phyloP scores from a whole-genome alignment of 2,888 invertebrate species.

The Ornithoptera alexandrae region DNA sequence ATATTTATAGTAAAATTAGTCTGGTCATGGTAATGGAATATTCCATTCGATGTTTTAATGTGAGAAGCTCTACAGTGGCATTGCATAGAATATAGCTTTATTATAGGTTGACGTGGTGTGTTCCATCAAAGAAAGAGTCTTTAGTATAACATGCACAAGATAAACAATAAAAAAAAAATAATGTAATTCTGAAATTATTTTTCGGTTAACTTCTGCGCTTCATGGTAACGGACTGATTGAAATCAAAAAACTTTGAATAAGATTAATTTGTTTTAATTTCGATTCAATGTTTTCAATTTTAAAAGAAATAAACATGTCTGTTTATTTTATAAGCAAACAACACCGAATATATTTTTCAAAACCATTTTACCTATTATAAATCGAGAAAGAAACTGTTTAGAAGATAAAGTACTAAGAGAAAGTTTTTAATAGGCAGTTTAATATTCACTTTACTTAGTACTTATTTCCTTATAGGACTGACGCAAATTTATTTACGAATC shows the following conservation, averaged over 20 bases:
- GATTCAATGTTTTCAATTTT: too few relatives aligned
- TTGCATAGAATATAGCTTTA: too few relatives aligned
- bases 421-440: slow-evolving; percentile 1
- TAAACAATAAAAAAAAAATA: too few relatives aligned
- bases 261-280: too few relatives aligned
- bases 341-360: neutral
- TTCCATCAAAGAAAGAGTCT: too few relatives aligned
- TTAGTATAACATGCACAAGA: too few relatives aligned
- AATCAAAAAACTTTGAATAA: neutral
- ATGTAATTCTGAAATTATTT: too few relatives aligned
- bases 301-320: neutral
- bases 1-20: neutral
- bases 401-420: neutral
- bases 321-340: neutral
- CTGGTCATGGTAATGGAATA: too few relatives aligned
- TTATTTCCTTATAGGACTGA: neutral
- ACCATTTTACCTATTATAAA: neutral
- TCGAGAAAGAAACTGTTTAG: neutral
- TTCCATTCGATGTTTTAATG: too few relatives aligned
- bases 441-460: slow-evolving; percentile 5
- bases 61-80: too few relatives aligned
- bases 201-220: neutral
- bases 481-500: neutral
- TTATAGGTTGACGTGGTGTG: too few relatives aligned
- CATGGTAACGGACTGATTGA: neutral